These are phyloP conservation scores for Sigmodon hispidus DNA, from an alignment of 2,113 vertebrate species.

Conservation along the genomic window DNA sequence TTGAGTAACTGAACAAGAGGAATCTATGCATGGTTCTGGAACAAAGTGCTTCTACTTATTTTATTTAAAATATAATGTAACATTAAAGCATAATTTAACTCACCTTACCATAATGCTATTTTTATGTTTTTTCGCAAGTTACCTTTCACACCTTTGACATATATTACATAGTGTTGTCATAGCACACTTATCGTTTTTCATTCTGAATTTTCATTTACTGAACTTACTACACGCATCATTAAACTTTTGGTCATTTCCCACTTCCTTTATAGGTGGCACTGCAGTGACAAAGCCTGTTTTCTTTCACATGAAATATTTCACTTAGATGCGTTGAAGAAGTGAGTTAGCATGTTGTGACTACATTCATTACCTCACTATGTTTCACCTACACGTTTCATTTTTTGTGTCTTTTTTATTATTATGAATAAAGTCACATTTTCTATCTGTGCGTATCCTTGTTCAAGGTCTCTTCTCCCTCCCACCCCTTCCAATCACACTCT, in stretches of 20 bases:
- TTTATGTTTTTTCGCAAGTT: conserved; percentile 24
- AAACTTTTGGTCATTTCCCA: not conserved
- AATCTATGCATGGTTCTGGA: not conserved
- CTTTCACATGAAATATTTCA: conserved; percentile 31
- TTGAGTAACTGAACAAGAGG: not conserved
- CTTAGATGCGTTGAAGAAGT: not conserved
- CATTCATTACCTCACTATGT: not conserved
- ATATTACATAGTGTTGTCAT: not conserved
- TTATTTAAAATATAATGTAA: not conserved
- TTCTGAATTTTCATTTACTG: not conserved
- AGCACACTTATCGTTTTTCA: not conserved
- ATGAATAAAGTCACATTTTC: too few species aligned
- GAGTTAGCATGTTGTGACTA: not conserved
- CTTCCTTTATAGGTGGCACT: not conserved
- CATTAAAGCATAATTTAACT: conserved; percentile 41
- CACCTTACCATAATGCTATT: not conserved
- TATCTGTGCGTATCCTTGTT: too few species aligned
- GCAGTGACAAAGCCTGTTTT: not conserved
- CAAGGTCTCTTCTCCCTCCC: too few species aligned
- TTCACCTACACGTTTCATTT: not conserved
- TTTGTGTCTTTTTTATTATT: too few species aligned
- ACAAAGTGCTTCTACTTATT: conserved; percentile 4
- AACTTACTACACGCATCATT: not conserved
- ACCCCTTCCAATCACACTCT: too few species aligned
- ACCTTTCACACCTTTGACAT: not conserved